A percentile compares a stretch with the other conserved stretches of the same genome.
These are phyloP conservation scores for Hexactinellida sp. DNA, from an alignment of 37 sponge, comb jelly and placozoan genomes.

Conservation along the genomic window DNA sequence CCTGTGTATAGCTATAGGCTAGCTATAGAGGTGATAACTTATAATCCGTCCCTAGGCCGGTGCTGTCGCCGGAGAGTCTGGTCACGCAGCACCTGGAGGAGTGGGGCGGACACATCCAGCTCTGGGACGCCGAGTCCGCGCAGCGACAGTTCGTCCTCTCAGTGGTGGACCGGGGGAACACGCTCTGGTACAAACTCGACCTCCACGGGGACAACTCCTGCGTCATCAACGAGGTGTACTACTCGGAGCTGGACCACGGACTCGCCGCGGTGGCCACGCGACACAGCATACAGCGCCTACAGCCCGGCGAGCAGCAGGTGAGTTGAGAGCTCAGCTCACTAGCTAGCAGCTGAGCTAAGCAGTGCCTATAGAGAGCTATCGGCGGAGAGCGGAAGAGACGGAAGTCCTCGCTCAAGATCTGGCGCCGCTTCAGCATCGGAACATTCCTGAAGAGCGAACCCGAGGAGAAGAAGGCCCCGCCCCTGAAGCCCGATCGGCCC, in stretches of 20 bases:
- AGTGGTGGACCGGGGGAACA: neutral
- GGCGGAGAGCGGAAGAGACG: neutral
- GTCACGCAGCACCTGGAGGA: neutral
- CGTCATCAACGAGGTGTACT: neutral
- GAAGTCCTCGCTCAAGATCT: slow-evolving; percentile 2
- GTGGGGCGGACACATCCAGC: neutral
- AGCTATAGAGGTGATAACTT: neutral
- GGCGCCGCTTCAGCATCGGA: neutral
- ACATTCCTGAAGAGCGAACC: neutral
- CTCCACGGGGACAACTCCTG: slow-evolving; percentile 13
- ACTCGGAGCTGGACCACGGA: neutral
- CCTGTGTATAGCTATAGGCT: neutral
- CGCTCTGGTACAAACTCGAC: neutral
- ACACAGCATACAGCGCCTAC: neutral
- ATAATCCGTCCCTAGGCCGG: neutral
- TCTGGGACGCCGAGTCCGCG: neutral
- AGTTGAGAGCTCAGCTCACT: neutral
- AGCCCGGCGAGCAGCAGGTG: neutral
- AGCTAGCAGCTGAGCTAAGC: neutral
- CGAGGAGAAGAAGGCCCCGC: neutral
- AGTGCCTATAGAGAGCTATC: neutral
- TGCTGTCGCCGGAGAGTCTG: neutral
- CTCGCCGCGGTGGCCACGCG: neutral
- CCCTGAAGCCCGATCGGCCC: neutral
- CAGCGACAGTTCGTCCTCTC: neutral